phyloP scores from a whole-genome alignment of 2,888 invertebrate species.

The Trissolcus brochymenae region DNA sequence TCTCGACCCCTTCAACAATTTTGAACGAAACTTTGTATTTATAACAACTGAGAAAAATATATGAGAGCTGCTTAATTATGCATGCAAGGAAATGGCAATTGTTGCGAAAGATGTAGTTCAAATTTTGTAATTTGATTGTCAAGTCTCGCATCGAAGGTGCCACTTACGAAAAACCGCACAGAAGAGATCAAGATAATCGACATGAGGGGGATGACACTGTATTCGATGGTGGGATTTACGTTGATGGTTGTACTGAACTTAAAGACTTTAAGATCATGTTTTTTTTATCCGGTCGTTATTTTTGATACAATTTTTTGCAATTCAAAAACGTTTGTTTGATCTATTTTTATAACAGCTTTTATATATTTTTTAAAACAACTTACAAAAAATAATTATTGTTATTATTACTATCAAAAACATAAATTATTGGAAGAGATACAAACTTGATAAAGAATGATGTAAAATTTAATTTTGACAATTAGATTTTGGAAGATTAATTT shows the following conservation, averaged over 20 bases:
- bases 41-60: slow-evolving; percentile 8
- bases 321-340: too few species aligned
- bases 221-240: slow-evolving; percentile 48
- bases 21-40: too few species aligned
- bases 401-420: too few species aligned
- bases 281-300: neutral
- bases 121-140: slow-evolving; percentile 48
- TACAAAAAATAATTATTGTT: too few species aligned
- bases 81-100: slow-evolving; percentile 31
- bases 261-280: neutral
- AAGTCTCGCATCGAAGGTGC: slow-evolving; percentile 48
- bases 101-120: slow-evolving; percentile 42
- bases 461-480: too few species aligned
- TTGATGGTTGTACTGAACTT: slow-evolving; percentile 57
- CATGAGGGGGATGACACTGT: slow-evolving; percentile 43
- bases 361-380: too few species aligned
- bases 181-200: slow-evolving; percentile 54
- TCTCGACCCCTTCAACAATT: too few species aligned
- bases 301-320: neutral
- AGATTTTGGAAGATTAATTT: neutral
- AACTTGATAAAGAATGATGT: too few species aligned
- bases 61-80: slow-evolving; percentile 31
- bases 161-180: slow-evolving; percentile 55
- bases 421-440: too few species aligned
- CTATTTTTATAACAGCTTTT: too few species aligned